Conservation (phyloP, 2,113 vertebrate species). For the Eulemur rufifrons region DNA sequence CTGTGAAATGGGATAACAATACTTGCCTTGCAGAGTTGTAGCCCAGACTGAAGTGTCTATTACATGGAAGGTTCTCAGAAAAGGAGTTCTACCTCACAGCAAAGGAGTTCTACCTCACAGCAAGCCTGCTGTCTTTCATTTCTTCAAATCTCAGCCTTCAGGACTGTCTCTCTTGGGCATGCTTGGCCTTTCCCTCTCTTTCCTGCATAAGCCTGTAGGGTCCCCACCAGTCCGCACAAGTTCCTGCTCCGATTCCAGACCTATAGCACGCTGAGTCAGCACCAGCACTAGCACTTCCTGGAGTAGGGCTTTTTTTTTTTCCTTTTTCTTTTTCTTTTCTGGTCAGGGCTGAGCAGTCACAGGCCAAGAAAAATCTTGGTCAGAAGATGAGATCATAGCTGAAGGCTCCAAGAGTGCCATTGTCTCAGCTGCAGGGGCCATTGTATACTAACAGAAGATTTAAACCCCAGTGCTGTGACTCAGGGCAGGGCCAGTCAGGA, state of each 20-base stretch:
- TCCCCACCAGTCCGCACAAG: background rate
- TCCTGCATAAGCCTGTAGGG: background rate
- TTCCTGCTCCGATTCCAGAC: background rate
- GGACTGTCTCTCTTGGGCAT: background rate
- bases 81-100: background rate
- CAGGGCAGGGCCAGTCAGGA: background rate
- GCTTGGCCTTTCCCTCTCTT: background rate
- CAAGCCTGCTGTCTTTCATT: background rate
- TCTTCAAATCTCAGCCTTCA: background rate
- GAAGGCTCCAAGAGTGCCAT: background rate
- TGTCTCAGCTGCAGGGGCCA: background rate
- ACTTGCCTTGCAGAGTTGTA: background rate
- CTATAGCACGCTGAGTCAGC: slow-evolving; percentile 1
- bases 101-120: background rate
- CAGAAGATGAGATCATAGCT: slow-evolving; percentile 39
- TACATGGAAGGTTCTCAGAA: background rate
- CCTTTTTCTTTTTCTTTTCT: background rate
- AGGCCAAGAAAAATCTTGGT: slow-evolving; percentile 43
- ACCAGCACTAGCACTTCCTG: slow-evolving; percentile 10
- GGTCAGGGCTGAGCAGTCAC: background rate
- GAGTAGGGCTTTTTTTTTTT: background rate
- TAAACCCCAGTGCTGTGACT: background rate
- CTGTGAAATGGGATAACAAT: slow-evolving; percentile 1
- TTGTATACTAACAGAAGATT: background rate
- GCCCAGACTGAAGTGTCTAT: background rate